Percentiles rank a stretch among this genome's conserved stretches.
These are phyloP conservation scores for Donacobius atricapilla DNA, from an alignment of 2,113 vertebrate genomes.

Conservation along the genomic window DNA sequence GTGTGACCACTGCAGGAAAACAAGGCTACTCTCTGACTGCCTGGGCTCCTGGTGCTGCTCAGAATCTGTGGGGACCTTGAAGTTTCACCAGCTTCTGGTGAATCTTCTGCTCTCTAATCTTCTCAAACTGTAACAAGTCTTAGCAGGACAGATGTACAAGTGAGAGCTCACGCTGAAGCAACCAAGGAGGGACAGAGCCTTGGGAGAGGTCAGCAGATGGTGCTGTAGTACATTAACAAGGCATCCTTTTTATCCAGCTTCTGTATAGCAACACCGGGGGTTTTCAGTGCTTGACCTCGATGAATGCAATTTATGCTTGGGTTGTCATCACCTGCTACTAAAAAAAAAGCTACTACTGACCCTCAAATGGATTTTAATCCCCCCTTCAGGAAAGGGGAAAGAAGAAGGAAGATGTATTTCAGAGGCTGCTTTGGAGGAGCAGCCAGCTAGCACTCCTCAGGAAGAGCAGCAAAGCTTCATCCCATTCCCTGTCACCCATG, in stretches of 20 bases:
- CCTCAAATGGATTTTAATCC: background rate
- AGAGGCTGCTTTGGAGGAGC: background rate
- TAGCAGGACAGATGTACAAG: background rate
- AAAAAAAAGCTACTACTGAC: background rate
- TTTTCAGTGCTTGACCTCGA: background rate
- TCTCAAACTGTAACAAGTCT: background rate
- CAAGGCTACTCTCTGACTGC: background rate
- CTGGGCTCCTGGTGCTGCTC: background rate
- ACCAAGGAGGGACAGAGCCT: background rate
- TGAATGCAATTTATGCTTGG: background rate
- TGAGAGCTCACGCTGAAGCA: background rate
- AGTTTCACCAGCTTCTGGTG: background rate
- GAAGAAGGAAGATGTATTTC: background rate
- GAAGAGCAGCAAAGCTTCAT: background rate
- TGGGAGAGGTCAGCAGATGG: background rate
- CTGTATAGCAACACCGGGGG: background rate
- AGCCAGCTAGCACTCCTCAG: background rate
- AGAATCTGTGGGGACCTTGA: background rate
- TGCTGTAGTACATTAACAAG: background rate
- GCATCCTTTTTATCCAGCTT: background rate
- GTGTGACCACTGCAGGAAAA: background rate
- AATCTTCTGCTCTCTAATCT: background rate
- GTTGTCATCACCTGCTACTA: background rate
- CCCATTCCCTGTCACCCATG: background rate
- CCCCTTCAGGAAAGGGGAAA: background rate